phyloP scores from a whole-genome alignment of 1,140 invertebrate species.

The Drosophila teissieri region DNA sequence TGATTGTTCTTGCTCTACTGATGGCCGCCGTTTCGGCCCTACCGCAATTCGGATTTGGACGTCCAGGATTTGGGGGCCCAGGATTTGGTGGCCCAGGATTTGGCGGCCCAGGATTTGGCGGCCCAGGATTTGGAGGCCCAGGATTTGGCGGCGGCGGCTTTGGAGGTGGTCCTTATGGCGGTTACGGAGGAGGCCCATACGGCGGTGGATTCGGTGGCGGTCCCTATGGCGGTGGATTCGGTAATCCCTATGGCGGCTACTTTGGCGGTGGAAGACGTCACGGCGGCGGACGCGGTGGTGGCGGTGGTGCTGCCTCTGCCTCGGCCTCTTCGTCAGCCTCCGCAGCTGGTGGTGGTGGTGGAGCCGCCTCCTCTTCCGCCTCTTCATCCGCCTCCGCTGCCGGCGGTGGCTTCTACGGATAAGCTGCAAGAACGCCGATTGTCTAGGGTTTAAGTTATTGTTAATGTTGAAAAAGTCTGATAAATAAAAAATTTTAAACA shows the following conservation, averaged over 20 bases:
- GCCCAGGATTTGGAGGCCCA: slow-evolving; percentile 19
- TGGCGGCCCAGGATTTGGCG: slow-evolving; percentile 8
- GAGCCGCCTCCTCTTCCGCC: slow-evolving; percentile 18
- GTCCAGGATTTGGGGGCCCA: slow-evolving; percentile 28
- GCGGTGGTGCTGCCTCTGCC: slow-evolving; percentile 31
- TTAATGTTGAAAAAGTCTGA: slow-evolving; percentile 43
- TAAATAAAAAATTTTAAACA: slow-evolving; percentile 16
- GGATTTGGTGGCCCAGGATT: slow-evolving; percentile 27
- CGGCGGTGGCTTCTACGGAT: slow-evolving; percentile 25
- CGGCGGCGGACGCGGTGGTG: slow-evolving; percentile 17
- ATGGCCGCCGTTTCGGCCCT: slow-evolving; percentile 44
- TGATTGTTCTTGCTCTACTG: slow-evolving; percentile 59
- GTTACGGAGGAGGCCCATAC: slow-evolving; percentile 3
- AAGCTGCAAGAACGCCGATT: neutral
- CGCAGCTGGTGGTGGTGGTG: slow-evolving; percentile 7
- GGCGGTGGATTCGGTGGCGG: slow-evolving; percentile 19
- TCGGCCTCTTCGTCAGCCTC: slow-evolving; percentile 20
- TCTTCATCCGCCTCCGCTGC: slow-evolving; percentile 10
- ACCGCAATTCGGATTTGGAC: slow-evolving; percentile 53
- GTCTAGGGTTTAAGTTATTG: slow-evolving; percentile 26
- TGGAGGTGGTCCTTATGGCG: slow-evolving; percentile 15
- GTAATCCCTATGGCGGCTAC: too few relatives aligned
- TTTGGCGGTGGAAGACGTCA: slow-evolving; percentile 2
- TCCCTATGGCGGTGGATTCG: slow-evolving; percentile 16
- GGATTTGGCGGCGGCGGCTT: slow-evolving; percentile 21